phyloP scores from a whole-genome alignment of 2,797 vertebrate genomes.

The Sciurus carolinensis region DNA sequence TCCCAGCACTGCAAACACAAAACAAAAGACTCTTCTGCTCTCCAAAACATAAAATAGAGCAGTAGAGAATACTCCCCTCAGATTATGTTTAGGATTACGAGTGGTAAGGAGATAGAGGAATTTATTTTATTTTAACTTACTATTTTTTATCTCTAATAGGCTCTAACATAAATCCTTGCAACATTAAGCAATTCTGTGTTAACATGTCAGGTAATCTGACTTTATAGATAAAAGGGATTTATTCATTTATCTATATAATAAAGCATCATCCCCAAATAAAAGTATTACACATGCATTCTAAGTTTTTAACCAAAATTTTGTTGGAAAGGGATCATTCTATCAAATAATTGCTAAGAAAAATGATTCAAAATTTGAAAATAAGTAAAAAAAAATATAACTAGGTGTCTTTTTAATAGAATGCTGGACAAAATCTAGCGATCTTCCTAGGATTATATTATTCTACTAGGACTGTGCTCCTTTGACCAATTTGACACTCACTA shows the following conservation, averaged over 20 bases:
- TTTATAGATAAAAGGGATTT: slow-evolving; percentile 16
- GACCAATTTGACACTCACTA: background rate
- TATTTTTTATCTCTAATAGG: background rate
- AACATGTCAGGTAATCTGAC: background rate
- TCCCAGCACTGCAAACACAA: no score
- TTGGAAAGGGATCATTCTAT: background rate
- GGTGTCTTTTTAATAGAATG: background rate
- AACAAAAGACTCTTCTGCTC: background rate
- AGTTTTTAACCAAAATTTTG: background rate
- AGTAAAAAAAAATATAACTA: background rate
- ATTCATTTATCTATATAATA: background rate
- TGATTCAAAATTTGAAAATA: background rate
- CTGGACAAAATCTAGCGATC: background rate
- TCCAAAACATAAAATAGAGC: background rate
- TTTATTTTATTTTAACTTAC: background rate
- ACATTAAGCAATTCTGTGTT: background rate
- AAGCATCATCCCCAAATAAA: background rate
- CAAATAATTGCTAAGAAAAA: slow-evolving; percentile 11
- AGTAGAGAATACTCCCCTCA: background rate
- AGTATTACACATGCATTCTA: background rate
- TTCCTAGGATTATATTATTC: background rate
- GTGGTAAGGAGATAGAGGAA: background rate
- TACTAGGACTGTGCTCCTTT: background rate
- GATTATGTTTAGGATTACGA: background rate
- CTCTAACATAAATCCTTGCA: background rate